Conservation (phyloP, 2,113 vertebrate genomes). For the Neogale vison region DNA sequence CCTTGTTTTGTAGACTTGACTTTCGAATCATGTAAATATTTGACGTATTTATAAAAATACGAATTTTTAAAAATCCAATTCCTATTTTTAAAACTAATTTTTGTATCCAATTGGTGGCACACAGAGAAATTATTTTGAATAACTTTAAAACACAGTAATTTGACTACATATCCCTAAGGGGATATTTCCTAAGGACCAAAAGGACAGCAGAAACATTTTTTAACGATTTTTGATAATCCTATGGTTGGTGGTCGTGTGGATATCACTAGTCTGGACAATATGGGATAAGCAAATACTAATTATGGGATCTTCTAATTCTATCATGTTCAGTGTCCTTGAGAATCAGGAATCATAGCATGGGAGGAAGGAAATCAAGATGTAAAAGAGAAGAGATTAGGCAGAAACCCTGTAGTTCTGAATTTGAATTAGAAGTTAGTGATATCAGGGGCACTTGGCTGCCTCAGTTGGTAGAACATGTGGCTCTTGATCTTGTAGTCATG, state of each 20-base stretch:
- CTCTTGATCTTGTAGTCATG: background rate
- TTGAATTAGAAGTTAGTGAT: background rate
- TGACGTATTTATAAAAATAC: slow-evolving; percentile 22
- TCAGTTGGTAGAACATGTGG: background rate
- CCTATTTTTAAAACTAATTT: background rate
- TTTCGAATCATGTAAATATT: slow-evolving; percentile 28
- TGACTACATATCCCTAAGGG: background rate
- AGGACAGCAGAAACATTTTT: background rate
- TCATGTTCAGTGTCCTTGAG: background rate
- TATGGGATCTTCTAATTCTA: background rate
- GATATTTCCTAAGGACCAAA: background rate
- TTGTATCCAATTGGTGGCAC: background rate
- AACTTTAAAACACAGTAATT: background rate
- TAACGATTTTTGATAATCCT: background rate
- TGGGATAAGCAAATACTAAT: background rate
- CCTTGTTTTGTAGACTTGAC: background rate
- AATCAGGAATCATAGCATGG: background rate
- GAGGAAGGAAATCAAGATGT: background rate
- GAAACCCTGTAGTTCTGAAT: background rate
- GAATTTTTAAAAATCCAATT: background rate
- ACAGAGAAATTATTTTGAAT: background rate
- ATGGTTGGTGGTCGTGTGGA: background rate
- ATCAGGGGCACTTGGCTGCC: background rate
- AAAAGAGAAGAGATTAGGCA: background rate
- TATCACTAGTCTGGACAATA: background rate